Conservation (phyloP, 1,140 invertebrate species). For the Brachionus angularis region DNA sequence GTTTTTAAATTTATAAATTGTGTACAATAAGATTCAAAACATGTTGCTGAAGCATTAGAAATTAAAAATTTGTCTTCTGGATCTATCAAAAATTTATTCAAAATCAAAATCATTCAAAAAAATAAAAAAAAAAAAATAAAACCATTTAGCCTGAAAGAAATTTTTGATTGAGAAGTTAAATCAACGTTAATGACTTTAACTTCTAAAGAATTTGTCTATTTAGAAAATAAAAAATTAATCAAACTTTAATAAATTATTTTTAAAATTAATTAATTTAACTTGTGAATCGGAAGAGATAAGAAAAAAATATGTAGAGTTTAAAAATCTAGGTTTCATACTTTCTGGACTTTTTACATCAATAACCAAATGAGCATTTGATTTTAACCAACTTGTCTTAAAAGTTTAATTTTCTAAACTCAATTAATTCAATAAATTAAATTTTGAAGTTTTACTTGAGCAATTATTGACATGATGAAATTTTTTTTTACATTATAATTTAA, state of each 20-base stretch:
- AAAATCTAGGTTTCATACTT: conserved; percentile 2
- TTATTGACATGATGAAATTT: conserved; percentile 6
- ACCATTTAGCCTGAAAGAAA: too few species aligned
- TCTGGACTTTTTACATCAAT: background rate
- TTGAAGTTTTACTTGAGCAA: background rate
- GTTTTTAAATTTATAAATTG: too few species aligned
- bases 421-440: background rate
- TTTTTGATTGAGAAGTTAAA: background rate
- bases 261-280: too few species aligned
- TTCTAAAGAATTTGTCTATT: background rate
- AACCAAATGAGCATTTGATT: conserved; percentile 7
- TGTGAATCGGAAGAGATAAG: background rate
- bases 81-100: too few species aligned
- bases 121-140: too few species aligned
- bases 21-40: too few species aligned
- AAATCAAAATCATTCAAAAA: too few species aligned
- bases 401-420: background rate
- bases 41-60: too few species aligned
- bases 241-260: too few species aligned
- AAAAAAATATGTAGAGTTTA: background rate
- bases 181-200: background rate
- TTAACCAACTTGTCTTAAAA: background rate
- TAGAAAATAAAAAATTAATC: conserved; percentile 3
- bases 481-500: background rate
- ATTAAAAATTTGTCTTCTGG: too few species aligned